A percentile compares a stretch with the other conserved stretches of the same genome.
phyloP scores from a whole-genome alignment of 2,113 vertebrate species.

The Apeltes quadracus region DNA sequence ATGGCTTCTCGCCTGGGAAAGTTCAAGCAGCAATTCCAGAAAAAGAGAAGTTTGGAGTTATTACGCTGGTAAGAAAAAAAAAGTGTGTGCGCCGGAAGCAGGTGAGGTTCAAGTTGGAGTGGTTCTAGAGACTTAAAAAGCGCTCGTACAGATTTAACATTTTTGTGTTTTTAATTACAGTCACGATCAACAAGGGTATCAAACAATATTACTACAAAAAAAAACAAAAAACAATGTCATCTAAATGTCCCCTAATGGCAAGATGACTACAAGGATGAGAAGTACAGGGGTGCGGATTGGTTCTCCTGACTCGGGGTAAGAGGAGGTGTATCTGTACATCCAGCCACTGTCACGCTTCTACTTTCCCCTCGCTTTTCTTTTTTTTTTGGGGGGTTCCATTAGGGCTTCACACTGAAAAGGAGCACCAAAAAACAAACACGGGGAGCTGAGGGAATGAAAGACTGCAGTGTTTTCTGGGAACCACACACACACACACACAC shows the following conservation, averaged over 20 bases:
- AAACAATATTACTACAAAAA: slow-evolving; percentile 54
- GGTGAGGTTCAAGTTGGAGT: slow-evolving; percentile 60
- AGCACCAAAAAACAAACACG: slow-evolving; percentile 80
- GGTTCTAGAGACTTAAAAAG: slow-evolving; percentile 33
- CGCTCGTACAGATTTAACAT: slow-evolving; percentile 41
- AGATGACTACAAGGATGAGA: slow-evolving; percentile 42
- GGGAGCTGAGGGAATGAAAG: slow-evolving; percentile 74
- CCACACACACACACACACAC: slow-evolving; percentile 60
- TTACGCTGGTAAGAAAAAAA: slow-evolving; percentile 51
- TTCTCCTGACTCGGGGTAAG: slow-evolving; percentile 41
- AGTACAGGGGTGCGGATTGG: slow-evolving; percentile 55
- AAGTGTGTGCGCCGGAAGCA: slow-evolving; percentile 66
- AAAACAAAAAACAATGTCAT: too few relatives aligned
- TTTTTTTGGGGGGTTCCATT: slow-evolving; percentile 54
- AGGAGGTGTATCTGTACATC: slow-evolving; percentile 56
- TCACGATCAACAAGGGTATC: slow-evolving; percentile 49
- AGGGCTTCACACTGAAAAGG: slow-evolving; percentile 68
- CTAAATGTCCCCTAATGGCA: slow-evolving; percentile 35
- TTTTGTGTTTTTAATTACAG: slow-evolving; percentile 66
- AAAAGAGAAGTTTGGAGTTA: slow-evolving; percentile 67
- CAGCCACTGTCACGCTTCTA: slow-evolving; percentile 57
- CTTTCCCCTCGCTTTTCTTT: slow-evolving; percentile 38
- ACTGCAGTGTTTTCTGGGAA: slow-evolving; percentile 70
- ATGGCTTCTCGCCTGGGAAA: slow-evolving; percentile 68
- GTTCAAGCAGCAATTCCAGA: slow-evolving; percentile 57